These are phyloP conservation scores for Platypus cylindrus DNA, from an alignment of 2,888 invertebrate species.

Conservation along the genomic window DNA sequence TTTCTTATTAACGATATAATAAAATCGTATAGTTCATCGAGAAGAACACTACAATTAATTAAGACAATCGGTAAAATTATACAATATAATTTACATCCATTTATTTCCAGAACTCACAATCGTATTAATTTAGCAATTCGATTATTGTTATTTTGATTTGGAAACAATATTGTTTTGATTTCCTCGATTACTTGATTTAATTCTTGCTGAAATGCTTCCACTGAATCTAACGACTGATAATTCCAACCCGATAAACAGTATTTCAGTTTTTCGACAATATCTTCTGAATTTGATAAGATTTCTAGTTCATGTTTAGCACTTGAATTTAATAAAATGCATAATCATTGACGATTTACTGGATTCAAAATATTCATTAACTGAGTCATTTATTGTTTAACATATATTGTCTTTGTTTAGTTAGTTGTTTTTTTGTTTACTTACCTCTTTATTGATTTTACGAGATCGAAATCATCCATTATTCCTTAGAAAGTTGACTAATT, in stretches of 20 bases:
- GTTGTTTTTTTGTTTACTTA: too few relatives aligned
- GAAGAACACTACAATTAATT: constrained; percentile 20
- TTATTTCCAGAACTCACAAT: too few relatives aligned
- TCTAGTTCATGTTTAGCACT: constrained; percentile 10
- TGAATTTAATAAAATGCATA: constrained; percentile 3
- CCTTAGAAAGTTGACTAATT: too few relatives aligned
- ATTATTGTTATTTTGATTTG: neutral
- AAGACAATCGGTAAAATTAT: neutral
- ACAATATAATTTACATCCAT: neutral
- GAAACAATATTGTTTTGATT: constrained; percentile 7
- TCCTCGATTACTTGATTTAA: constrained; percentile 9
- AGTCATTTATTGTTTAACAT: too few relatives aligned
- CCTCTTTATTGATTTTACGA: too few relatives aligned
- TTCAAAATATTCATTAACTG: too few relatives aligned
- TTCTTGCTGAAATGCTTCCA: constrained; percentile 11
- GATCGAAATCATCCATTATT: too few relatives aligned
- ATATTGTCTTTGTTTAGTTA: too few relatives aligned
- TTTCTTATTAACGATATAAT: constrained; percentile 29
- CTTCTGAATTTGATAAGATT: constrained; percentile 5
- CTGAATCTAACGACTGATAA: constrained; percentile 7
- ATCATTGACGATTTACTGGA: too few relatives aligned
- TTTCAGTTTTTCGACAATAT: constrained; percentile 13
- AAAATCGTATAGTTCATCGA: constrained; percentile 27
- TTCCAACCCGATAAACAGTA: constrained; percentile 12
- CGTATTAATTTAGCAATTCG: constrained; percentile 10